Conservation (phyloP, 2,797 vertebrate species). For the Liasis olivaceus region DNA sequence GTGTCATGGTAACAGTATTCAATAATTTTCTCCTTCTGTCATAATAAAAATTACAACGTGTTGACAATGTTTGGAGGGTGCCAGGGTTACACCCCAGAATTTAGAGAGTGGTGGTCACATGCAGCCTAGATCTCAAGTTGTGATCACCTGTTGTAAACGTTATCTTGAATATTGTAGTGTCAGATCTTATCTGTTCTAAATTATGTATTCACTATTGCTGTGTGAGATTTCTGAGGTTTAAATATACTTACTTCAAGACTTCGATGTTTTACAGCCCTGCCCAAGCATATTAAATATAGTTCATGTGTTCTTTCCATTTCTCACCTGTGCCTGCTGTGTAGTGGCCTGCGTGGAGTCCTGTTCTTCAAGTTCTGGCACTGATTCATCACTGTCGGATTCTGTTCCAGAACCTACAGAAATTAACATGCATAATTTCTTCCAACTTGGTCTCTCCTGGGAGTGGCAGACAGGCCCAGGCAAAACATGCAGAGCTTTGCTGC, state of each 20-base stretch:
- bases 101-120: not conserved
- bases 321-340: conserved; percentile 97
- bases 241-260: not conserved
- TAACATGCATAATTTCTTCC: not conserved
- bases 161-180: not conserved
- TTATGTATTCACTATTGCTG: not conserved
- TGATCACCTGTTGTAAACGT: not conserved
- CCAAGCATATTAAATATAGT: not conserved
- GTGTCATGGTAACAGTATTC: not conserved
- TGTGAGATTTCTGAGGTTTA: not conserved
- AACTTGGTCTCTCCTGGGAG: not conserved
- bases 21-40: not conserved
- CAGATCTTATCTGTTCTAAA: not conserved
- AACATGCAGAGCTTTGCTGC: not conserved
- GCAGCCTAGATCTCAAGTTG: not conserved
- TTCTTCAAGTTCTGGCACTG: conserved; percentile 95
- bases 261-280: not conserved
- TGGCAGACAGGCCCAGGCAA: not conserved
- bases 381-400: conserved; percentile 97
- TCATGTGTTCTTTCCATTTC: not conserved
- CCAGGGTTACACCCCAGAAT: not conserved
- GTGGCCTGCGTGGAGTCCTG: conserved; percentile 95
- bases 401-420: conserved; percentile 89
- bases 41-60: not conserved
- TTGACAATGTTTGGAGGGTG: not conserved